Conservation (phyloP, 2,113 vertebrate species). For the Pangasianodon hypophthalmus region DNA sequence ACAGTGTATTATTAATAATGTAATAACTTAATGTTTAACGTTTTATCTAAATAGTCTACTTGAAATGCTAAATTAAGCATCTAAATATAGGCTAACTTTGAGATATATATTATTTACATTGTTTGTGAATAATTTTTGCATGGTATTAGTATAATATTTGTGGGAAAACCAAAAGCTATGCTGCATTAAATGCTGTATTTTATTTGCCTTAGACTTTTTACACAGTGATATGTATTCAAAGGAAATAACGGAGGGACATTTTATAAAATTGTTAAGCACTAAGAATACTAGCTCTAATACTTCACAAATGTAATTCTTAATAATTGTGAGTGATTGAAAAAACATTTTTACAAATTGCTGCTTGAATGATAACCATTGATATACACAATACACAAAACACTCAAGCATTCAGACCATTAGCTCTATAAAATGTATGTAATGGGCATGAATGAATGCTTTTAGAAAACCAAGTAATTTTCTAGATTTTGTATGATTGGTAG, state of each 20-base stretch:
- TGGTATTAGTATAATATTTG: not conserved
- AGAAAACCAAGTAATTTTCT: not conserved
- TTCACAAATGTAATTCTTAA: not conserved
- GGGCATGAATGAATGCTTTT: not conserved
- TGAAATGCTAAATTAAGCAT: not conserved
- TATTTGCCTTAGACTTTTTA: not conserved
- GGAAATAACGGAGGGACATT: not conserved
- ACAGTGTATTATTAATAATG: not conserved
- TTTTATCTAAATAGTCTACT: not conserved
- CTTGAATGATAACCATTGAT: not conserved
- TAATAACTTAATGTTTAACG: not conserved
- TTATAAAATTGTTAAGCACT: not conserved
- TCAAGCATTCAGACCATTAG: not conserved
- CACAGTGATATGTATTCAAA: not conserved
- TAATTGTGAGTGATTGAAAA: not conserved
- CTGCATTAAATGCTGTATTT: not conserved
- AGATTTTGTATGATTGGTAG: not conserved
- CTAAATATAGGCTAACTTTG: not conserved
- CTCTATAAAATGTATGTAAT: not conserved
- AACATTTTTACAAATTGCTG: not conserved
- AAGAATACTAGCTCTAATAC: not conserved
- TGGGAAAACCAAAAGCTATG: not conserved
- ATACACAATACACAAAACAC: not conserved
- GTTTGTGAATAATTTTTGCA: not conserved
- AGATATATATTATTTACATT: not conserved